phyloP scores from a whole-genome alignment of 2,888 invertebrate genomes.

The Muschampia plurimacula region DNA sequence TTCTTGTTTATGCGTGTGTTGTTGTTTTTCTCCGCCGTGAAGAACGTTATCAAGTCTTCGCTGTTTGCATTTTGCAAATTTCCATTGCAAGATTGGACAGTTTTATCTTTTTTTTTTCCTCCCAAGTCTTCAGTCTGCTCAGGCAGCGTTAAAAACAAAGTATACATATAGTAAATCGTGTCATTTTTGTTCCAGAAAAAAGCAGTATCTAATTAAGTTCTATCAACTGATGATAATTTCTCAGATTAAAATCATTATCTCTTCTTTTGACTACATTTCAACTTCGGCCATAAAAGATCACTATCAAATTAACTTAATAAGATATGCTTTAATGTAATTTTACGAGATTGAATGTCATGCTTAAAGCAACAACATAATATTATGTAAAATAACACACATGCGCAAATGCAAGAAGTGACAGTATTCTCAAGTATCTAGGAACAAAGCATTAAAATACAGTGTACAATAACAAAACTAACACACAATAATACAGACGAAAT shows the following conservation, averaged over 20 bases:
- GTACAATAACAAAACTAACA: background rate
- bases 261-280: background rate
- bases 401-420: background rate
- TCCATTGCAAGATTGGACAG: conserved; percentile 59
- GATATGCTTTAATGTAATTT: background rate
- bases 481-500: background rate
- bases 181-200: background rate
- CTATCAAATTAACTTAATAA: background rate
- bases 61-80: conserved; percentile 55
- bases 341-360: background rate
- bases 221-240: background rate
- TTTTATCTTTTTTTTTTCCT: conserved; percentile 50
- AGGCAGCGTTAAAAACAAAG: conserved; percentile 41
- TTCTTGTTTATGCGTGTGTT: conserved; percentile 58
- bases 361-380: background rate
- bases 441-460: background rate
- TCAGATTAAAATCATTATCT: background rate
- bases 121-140: conserved; percentile 51
- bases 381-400: background rate
- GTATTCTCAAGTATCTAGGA: no score
- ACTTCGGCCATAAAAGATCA: background rate
- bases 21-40: conserved; percentile 52
- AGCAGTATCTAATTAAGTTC: conserved; percentile 1
- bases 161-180: conserved; percentile 3
- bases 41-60: conserved; percentile 63